phyloP scores from a whole-genome alignment of 2,113 vertebrate species.

The Oreotrochilus melanogaster region DNA sequence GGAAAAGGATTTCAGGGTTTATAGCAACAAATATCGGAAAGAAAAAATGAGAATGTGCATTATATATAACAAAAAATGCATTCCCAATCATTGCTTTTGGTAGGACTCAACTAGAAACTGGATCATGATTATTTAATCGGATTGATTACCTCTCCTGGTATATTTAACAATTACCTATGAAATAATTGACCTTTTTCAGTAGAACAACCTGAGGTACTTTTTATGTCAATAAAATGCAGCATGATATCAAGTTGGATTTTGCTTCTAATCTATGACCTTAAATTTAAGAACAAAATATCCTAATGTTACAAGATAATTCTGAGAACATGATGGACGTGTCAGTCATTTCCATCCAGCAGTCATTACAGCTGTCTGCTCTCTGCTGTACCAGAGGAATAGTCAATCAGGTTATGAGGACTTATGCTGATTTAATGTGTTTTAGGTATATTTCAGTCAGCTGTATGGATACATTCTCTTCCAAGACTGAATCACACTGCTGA shows the following conservation, averaged over 20 bases:
- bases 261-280: neutral
- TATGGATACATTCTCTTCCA: neutral
- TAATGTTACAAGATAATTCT: neutral
- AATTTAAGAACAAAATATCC: neutral
- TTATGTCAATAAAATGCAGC: neutral
- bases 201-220: neutral
- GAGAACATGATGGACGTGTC: neutral
- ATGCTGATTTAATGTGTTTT: neutral
- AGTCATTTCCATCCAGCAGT: no score
- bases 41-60: neutral
- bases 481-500: accelerated
- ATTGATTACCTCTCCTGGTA: neutral
- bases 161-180: neutral
- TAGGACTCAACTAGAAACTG: neutral
- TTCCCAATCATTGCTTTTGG: neutral
- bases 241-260: neutral
- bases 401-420: neutral
- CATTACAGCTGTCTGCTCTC: neutral
- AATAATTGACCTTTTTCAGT: neutral
- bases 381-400: neutral
- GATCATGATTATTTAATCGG: neutral
- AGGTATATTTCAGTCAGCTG: neutral
- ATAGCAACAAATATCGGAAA: neutral
- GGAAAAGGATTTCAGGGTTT: neutral
- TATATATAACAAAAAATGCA: neutral